Percentiles rank a stretch among this genome's conserved stretches.
Conservation (phyloP, 2,888 invertebrate species). For the Dinocampus coccinellae region DNA sequence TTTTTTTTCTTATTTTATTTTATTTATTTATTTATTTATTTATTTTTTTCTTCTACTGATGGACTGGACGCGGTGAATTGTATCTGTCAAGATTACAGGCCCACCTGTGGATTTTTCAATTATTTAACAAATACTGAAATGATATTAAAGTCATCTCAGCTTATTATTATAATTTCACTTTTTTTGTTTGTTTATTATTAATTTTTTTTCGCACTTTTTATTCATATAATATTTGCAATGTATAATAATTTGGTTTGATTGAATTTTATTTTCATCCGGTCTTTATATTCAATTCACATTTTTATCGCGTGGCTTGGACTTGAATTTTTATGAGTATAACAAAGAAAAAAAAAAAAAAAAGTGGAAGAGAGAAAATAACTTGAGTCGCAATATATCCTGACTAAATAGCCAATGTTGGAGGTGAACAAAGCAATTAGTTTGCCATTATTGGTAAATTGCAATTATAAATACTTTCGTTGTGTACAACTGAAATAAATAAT, state of each 20-base stretch:
- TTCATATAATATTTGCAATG: not conserved
- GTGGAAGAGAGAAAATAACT: too few relatives aligned
- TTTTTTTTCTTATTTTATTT: too few relatives aligned
- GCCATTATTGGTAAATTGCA: not conserved
- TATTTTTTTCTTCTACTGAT: not conserved
- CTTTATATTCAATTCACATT: not conserved
- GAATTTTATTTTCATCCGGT: too few relatives aligned
- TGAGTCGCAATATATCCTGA: not conserved
- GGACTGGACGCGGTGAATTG: not conserved
- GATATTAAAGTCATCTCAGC: not conserved
- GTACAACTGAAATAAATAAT: not conserved
- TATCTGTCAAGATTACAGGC: not conserved
- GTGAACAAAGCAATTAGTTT: conserved; percentile 16
- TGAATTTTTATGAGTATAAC: conserved; percentile 13
- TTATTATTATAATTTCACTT: not conserved
- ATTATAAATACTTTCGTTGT: conserved; percentile 13
- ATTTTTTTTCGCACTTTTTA: not conserved
- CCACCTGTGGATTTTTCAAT: conserved; percentile 7
- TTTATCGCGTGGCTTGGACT: not conserved
- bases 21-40: too few relatives aligned
- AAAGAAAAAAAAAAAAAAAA: not conserved
- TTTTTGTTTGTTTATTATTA: not conserved
- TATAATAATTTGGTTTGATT: too few relatives aligned
- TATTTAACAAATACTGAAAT: not conserved
- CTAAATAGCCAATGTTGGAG: not conserved